Conservation (phyloP, 2,888 invertebrate genomes). For the Auanema sp. region DNA sequence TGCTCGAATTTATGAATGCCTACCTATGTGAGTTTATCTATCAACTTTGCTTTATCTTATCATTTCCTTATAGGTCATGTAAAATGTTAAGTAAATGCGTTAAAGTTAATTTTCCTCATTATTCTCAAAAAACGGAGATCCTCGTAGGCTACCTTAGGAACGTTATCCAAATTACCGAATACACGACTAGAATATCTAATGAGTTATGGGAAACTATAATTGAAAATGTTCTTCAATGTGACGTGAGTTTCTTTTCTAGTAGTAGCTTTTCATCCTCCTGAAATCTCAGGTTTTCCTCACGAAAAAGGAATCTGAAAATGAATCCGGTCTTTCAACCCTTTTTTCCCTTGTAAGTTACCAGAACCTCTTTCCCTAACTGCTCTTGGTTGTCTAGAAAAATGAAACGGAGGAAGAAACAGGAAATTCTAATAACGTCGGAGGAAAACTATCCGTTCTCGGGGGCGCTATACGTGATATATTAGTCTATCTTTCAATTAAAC, state of each 20-base stretch:
- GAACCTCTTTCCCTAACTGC: no score
- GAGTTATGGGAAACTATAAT: conserved; percentile 44
- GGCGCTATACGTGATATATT: conserved; percentile 11
- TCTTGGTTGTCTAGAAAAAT: no score
- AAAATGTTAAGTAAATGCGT: conserved; percentile 20
- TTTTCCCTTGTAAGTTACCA: no score
- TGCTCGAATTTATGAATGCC: conserved; percentile 30
- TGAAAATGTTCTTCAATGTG: conserved; percentile 34
- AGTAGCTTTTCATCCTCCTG: no score
- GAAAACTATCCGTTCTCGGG: not conserved
- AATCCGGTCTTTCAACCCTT: no score
- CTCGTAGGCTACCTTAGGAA: conserved; percentile 28
- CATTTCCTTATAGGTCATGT: conserved; percentile 26
- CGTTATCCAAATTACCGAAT: conserved; percentile 34
- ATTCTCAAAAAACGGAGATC: conserved; percentile 17
- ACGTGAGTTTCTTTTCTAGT: conserved; percentile 32
- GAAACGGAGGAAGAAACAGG: no score
- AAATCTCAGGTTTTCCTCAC: no score
- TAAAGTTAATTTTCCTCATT: conserved; percentile 25
- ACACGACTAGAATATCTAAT: conserved; percentile 28
- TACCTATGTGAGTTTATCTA: conserved; percentile 35
- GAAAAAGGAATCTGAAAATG: no score
- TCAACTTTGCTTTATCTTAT: not conserved
- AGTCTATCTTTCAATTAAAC: conserved; percentile 17
- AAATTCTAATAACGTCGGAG: no score